phyloP scores from a whole-genome alignment of 2,797 vertebrate species.

The Vultur gryphus region DNA sequence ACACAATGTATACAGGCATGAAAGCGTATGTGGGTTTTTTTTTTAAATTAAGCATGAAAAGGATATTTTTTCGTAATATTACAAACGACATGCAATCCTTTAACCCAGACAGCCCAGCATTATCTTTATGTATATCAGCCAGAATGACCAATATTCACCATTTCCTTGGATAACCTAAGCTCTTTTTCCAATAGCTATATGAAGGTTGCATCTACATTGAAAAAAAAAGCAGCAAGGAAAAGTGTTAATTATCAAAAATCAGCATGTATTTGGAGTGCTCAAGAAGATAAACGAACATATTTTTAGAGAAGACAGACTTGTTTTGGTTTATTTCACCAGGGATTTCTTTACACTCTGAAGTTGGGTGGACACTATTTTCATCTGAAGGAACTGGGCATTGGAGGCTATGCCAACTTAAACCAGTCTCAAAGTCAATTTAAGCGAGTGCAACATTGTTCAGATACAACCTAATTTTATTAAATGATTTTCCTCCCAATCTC shows the following conservation, averaged over 20 bases:
- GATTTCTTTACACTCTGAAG: not conserved
- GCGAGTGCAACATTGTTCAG: not conserved
- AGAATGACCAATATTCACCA: not conserved
- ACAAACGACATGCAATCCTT: not conserved
- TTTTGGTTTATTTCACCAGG: not conserved
- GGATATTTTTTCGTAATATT: not conserved
- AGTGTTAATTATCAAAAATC: not conserved
- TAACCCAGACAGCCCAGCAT: not conserved
- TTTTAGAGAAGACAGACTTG: not conserved
- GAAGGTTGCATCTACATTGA: not conserved
- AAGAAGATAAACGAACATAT: not conserved
- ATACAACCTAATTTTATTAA: not conserved
- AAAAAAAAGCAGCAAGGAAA: not conserved
- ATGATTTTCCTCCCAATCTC: not conserved
- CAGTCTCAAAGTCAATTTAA: not conserved
- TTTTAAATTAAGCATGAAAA: not conserved
- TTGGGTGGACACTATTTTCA: not conserved
- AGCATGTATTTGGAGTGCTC: not conserved
- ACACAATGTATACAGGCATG: not conserved
- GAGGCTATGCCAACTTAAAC: not conserved
- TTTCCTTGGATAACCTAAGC: not conserved
- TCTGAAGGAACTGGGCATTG: not conserved
- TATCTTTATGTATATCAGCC: not conserved
- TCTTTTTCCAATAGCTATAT: not conserved
- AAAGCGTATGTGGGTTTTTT: not conserved